These are phyloP conservation scores for Sinocyclocheilus maitianheensis DNA, from an alignment of 2,113 vertebrate genomes.

Conservation along the genomic window DNA sequence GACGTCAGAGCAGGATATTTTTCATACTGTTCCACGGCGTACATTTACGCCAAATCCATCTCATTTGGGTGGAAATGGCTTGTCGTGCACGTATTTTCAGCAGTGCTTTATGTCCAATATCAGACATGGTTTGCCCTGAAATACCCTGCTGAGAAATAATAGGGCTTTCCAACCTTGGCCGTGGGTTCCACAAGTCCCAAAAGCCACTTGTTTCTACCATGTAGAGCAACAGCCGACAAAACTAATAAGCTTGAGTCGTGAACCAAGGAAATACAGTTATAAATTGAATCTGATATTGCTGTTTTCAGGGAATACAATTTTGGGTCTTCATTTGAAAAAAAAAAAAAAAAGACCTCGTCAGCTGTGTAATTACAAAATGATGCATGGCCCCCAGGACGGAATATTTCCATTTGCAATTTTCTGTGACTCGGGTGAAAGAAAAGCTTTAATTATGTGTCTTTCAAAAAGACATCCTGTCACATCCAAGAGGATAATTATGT, in stretches of 20 bases:
- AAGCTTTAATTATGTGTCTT: constrained; percentile 29
- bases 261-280: constrained; percentile 10
- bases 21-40: not conserved
- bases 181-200: not conserved
- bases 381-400: constrained; percentile 15
- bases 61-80: not conserved
- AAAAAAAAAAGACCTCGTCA: not conserved
- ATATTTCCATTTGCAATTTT: constrained; percentile 31
- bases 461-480: constrained; percentile 24
- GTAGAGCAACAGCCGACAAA: not conserved
- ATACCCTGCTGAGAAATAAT: not conserved
- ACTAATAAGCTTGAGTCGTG: constrained; percentile 22
- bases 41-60: not conserved
- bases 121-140: not conserved
- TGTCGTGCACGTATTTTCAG: not conserved
- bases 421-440: constrained; percentile 1
- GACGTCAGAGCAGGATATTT: not conserved
- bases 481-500: constrained; percentile 30
- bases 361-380: constrained; percentile 34
- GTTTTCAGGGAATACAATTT: constrained; percentile 7
- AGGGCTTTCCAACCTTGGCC: not conserved
- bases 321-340: not conserved
- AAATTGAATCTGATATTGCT: constrained; percentile 29
- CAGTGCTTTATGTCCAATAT: not conserved
- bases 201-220: not conserved